These are phyloP conservation scores for Calyptomena viridis DNA, from an alignment of 2,113 vertebrate genomes.

Conservation along the genomic window DNA sequence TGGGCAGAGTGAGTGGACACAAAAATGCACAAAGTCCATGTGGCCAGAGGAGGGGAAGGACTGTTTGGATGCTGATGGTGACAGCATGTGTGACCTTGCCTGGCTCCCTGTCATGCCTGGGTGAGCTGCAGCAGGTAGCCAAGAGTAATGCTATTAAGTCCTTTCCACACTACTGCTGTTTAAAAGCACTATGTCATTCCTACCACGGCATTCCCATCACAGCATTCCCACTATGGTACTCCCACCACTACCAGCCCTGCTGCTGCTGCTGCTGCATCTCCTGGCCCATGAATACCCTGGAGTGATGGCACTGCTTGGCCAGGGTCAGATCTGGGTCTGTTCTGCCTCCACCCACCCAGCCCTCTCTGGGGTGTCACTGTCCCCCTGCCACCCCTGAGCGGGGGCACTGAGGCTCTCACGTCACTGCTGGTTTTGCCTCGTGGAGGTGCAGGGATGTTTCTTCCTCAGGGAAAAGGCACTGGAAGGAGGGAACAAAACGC, in stretches of 20 bases:
- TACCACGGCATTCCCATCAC: accelerated
- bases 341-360: not conserved
- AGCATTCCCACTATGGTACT: not conserved
- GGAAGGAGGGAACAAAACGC: not conserved
- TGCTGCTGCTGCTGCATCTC: not conserved
- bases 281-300: accelerated
- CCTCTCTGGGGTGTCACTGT: too few relatives aligned
- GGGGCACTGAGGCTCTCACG: not conserved
- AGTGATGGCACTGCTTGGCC: accelerated
- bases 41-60: not conserved
- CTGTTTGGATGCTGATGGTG: accelerated
- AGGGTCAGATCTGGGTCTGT: accelerated
- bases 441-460: not conserved
- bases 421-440: not conserved
- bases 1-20: not conserved
- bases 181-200: not conserved
- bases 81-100: accelerated
- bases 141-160: not conserved
- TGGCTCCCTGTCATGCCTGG: accelerated
- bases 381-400: accelerated
- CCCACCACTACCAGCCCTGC: not conserved
- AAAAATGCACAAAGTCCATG: accelerated
- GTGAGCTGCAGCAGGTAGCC: not conserved
- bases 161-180: not conserved
- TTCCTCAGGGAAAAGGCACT: not conserved